Evolutionary conservation across 2,888 invertebrate genomes (phyloP).

Genomic region (Erebia ligea): DNA sequence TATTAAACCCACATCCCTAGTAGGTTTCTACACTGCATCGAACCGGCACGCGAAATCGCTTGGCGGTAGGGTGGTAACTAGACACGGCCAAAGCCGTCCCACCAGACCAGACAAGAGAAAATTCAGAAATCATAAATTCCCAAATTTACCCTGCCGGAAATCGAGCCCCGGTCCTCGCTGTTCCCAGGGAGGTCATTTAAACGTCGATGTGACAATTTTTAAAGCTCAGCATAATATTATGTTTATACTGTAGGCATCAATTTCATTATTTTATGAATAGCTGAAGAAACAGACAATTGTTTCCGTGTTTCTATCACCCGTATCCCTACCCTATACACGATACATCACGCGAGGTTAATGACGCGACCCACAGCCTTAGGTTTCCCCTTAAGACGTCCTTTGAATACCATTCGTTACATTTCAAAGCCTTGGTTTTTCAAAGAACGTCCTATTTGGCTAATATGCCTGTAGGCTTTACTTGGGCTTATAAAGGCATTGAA

Average conservation of each 20-base stretch:
- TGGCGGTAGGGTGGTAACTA: too few species aligned
- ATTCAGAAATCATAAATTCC: too few species aligned
- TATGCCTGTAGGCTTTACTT: conserved; percentile 19
- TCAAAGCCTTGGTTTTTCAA: conserved; percentile 26
- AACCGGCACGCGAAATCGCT: too few species aligned
- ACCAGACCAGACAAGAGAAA: too few species aligned
- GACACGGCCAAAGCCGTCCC: too few species aligned
- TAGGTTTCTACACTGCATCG: too few species aligned
- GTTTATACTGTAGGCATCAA: background rate
- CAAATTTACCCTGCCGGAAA: too few species aligned
- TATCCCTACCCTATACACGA: background rate
- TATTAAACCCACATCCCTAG: too few species aligned
- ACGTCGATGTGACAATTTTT: too few species aligned
- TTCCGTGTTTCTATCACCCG: conserved; percentile 5
- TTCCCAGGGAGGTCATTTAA: too few species aligned
- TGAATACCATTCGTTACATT: conserved; percentile 31
- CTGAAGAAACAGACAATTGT: background rate
- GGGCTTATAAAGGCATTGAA: background rate
- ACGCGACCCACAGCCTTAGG: conserved; percentile 28
- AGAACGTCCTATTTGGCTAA: conserved; percentile 33
- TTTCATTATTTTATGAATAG: background rate
- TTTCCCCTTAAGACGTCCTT: conserved; percentile 26
- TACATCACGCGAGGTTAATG: conserved; percentile 33
- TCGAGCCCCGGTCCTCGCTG: too few species aligned
- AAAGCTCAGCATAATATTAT: too few species aligned